A percentile compares a stretch with the other conserved stretches of the same genome.
These are phyloP conservation scores for Myathropa florea DNA, from an alignment of 2,888 invertebrate genomes.

Conservation along the genomic window DNA sequence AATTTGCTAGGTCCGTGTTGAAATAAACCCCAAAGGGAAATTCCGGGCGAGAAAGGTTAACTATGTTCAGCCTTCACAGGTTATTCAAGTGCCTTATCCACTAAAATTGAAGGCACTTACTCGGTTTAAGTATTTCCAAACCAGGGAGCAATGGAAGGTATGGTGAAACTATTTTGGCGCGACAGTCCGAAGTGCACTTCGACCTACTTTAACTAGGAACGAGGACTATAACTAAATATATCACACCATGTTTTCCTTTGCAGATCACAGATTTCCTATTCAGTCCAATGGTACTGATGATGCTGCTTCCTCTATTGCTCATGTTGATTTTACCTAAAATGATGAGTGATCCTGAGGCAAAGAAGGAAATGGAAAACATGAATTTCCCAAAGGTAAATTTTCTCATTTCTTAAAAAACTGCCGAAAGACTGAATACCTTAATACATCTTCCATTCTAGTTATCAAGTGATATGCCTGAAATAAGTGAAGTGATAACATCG, in stretches of 20 bases:
- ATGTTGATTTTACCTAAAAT: constrained; percentile 97
- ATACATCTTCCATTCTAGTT: constrained; percentile 84
- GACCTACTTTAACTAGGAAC: too few relatives aligned
- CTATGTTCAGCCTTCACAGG: constrained; percentile 94
- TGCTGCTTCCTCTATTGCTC: constrained; percentile 94
- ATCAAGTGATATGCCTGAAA: constrained; percentile 94
- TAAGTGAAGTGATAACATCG: constrained; percentile 96
- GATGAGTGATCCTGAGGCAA: constrained; percentile 98
- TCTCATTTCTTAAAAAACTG: neutral
- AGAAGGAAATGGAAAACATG: constrained; percentile 96
- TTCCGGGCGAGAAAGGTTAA: constrained; percentile 97
- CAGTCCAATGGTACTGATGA: constrained; percentile 99
- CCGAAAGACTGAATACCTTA: neutral
- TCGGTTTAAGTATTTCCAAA: constrained; percentile 93
- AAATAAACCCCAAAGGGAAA: constrained; percentile 98
- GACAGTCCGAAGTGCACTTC: too few relatives aligned
- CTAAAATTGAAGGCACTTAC: constrained; percentile 92
- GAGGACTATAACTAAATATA: constrained; percentile 8
- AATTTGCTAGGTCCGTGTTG: constrained; percentile 85
- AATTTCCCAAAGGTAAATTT: constrained; percentile 81
- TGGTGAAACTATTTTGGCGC: neutral
- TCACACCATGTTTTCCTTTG: neutral
- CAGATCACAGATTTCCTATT: constrained; percentile 95
- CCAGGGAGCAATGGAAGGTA: constrained; percentile 95
- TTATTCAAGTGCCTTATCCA: constrained; percentile 95